phyloP scores from a whole-genome alignment of 2,113 vertebrate genomes.

The Erinaceus europaeus region DNA sequence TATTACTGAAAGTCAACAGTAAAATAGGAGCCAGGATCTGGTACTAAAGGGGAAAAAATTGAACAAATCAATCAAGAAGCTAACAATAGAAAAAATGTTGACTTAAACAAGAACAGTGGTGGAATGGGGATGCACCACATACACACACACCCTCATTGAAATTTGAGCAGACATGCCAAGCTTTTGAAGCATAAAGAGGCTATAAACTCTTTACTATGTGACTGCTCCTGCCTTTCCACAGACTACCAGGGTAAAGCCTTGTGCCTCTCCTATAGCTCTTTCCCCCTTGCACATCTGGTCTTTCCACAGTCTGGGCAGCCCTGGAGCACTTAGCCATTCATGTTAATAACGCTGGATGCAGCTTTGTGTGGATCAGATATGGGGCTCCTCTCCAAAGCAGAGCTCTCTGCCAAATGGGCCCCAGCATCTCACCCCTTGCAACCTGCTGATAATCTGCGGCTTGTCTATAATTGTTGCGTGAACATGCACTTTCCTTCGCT shows the following conservation, averaged over 20 bases:
- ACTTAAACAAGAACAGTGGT: neutral
- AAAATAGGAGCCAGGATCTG: neutral
- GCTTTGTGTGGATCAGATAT: slow-evolving; percentile 3
- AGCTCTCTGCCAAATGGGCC: neutral
- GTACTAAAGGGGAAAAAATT: slow-evolving; percentile 19
- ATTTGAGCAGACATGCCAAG: slow-evolving; percentile 1
- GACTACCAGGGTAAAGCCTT: neutral
- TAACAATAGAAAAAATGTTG: slow-evolving; percentile 29
- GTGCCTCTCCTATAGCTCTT: neutral
- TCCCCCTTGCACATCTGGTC: slow-evolving; percentile 13
- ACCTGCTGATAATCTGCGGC: slow-evolving; percentile 46
- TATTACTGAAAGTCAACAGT: slow-evolving; percentile 42
- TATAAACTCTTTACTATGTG: neutral
- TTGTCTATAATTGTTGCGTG: slow-evolving; percentile 60
- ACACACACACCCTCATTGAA: neutral
- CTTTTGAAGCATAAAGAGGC: slow-evolving; percentile 7
- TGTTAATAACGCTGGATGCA: slow-evolving; percentile 8
- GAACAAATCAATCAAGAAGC: slow-evolving; percentile 44
- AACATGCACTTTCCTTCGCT: slow-evolving; percentile 58
- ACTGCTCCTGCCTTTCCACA: neutral
- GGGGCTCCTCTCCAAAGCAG: slow-evolving; percentile 23
- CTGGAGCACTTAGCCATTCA: neutral
- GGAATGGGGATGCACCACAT: neutral
- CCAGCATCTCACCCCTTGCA: slow-evolving; percentile 21
- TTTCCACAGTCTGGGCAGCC: neutral